Evolutionary conservation across 2,797 vertebrate species (phyloP), one percentile per base, ranked within the genome.

Genomic region (Carcharodon carcharias): DNA sequence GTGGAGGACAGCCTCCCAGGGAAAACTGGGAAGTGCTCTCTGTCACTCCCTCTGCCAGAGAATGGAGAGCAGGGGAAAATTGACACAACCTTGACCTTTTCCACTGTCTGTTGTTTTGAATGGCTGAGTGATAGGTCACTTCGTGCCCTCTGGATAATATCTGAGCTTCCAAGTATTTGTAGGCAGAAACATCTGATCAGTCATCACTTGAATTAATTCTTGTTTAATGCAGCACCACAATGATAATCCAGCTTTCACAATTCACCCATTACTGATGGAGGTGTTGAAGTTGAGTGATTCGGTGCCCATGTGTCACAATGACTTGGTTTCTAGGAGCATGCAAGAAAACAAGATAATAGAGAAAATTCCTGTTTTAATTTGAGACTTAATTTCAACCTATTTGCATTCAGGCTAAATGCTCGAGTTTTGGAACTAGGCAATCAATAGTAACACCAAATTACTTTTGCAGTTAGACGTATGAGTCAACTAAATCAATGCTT

Each of bases 61-160:
- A 98, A 98, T 28, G 98, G 97, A 0, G 98, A 98, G 96, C 98
- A 98, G 69, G 98, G 98, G 1, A 97, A 97, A 0, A 97, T 97
- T 31, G 98, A 98, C 80, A 98, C 98, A 96, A 97, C 97, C 61
- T 0, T 97, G 97, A 80, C 98, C 97, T 96, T 98, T 97, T 6
- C 97, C 97, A 96, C 97, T 96, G 35, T 97, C 97, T 5, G 96
- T 31, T 97, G 96, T 96, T 95, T 97, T 54, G 96, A 95, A 96
- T 97, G 97, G 65, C 96, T 97, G 54, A 96, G 97, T 8, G 97
- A 80, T 69, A 97, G 97, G 63, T 96, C 96, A 63, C 95, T 96
- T 93, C 97, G 87, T 7, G 96, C 96, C 89, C 71, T 45, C 0
- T 97, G 97, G 96, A 96, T 97, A 1, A 12, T 96, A 80, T 91